Base-by-base conservation (phyloP, 2,113 vertebrate genomes). In the Sakesphorus luctuosus region DNA sequence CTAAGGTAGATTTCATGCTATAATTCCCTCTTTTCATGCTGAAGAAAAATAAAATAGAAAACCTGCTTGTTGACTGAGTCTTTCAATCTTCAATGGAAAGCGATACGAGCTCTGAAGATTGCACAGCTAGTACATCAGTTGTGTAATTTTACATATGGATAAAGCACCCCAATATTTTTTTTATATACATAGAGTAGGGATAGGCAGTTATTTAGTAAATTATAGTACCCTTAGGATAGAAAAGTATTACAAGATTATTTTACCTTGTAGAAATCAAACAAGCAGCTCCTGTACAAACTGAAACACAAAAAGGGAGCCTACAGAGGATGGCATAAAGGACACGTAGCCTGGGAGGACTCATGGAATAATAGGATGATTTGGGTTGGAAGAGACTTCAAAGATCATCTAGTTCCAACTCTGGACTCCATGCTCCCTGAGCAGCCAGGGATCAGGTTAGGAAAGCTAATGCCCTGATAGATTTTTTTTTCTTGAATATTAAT, bases 11-110 rank as follows among this genome's bases (percentile, higher is more conserved):
- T 36, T 78, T 20, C 29, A 35, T 19, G 0, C 11, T 63, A 4
- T 33, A 52, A 78, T 86, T 73, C 44, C n/a, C 23, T 49, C 40
- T 40, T 4, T 44, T 77, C 20, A 43, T 3, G 26, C 20, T 36
- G 35, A 16, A 18, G 18, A 56, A 73, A 58, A 58, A 52, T 36
- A 33, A 19, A 40, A 40, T 50, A 56, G 26, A 65, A 83, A 89
- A 61, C 11, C 10, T 77, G 2, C 6, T 55, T 3, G 16, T 49
- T 0, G 0, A 43, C 12, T 0, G 0, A 87, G 18, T 31, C n/a
- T 50, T 85, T 50, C 53, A 44, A 2, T 55, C 18, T 75, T 67
- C 38, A 67, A 0, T 35, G 26, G 50, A 84, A 87, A 0, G 1
- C 15, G 10, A 59, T 16, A 33, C 18, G 8, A 62, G 10, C 25